phyloP scores from a whole-genome alignment of 2,888 invertebrate genomes.

The Eupeodes luniger region DNA sequence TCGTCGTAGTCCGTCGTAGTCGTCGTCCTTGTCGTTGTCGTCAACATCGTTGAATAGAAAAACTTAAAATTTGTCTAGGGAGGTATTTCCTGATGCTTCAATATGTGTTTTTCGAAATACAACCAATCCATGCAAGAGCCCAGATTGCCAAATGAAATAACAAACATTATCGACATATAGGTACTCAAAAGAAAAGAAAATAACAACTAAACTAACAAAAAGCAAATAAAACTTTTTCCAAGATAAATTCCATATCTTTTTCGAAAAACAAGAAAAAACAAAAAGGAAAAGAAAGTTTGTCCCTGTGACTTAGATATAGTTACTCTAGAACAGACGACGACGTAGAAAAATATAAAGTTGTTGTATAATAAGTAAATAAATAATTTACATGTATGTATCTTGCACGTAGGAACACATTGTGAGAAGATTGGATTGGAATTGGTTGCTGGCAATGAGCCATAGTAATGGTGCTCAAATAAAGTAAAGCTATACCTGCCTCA shows the following conservation, averaged over 20 bases:
- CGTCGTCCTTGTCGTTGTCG: background rate
- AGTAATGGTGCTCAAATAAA: slow-evolving; percentile 8
- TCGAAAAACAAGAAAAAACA: background rate
- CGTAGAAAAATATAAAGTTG: slow-evolving; percentile 1
- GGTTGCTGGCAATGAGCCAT: slow-evolving; percentile 43
- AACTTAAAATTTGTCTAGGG: slow-evolving; percentile 20
- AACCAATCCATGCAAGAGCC: slow-evolving; percentile 29
- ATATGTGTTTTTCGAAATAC: slow-evolving; percentile 25
- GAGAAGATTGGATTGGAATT: slow-evolving; percentile 45
- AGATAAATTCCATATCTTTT: slow-evolving; percentile 54
- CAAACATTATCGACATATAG: slow-evolving; percentile 41
- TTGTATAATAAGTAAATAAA: slow-evolving; percentile 5
- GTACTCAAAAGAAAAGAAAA: slow-evolving; percentile 22
- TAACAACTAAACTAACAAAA: slow-evolving; percentile 16
- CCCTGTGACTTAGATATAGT: slow-evolving; percentile 19
- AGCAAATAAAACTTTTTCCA: slow-evolving; percentile 39
- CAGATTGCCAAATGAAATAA: slow-evolving; percentile 48
- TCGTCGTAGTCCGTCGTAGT: background rate
- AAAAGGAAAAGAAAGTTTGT: slow-evolving; percentile 30
- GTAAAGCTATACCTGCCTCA: background rate
- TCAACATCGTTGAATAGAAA: slow-evolving; percentile 33
- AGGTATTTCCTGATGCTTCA: slow-evolving; percentile 2
- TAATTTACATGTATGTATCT: slow-evolving; percentile 50
- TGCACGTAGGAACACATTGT: slow-evolving; percentile 22
- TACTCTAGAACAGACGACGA: slow-evolving; percentile 11